Evolutionary conservation across 2,113 vertebrate species (phyloP).

Genomic region (Perca schrenkii): DNA sequence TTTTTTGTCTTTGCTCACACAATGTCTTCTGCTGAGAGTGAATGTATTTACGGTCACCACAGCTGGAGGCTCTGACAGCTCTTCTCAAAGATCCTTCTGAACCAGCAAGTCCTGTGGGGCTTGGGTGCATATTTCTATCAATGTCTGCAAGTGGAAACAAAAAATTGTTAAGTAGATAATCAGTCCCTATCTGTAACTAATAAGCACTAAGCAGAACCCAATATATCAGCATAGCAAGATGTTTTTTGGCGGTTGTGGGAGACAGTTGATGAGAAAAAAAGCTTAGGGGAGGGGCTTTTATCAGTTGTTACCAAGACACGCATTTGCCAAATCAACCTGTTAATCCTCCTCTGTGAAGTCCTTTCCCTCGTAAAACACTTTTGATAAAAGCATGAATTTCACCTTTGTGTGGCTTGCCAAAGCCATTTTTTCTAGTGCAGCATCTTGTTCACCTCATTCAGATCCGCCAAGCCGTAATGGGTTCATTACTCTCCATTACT

Average conservation of each 20-base stretch:
- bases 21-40: constrained; percentile 3
- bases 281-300: background rate
- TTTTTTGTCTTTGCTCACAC: constrained; percentile 10
- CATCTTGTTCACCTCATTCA: no score
- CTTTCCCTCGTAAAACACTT: no score
- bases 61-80: background rate
- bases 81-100: constrained; percentile 37
- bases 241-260: background rate
- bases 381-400: background rate
- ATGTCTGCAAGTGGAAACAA: constrained; percentile 65
- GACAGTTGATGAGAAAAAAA: background rate
- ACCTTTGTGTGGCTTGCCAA: background rate
- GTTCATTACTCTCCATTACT: background rate
- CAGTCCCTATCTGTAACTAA: background rate
- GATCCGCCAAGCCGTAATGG: background rate
- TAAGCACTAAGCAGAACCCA: background rate
- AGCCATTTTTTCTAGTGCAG: no score
- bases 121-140: constrained; percentile 13
- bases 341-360: background rate
- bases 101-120: constrained; percentile 6
- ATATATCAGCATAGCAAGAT: background rate
- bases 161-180: constrained; percentile 28
- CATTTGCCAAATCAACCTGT: constrained; percentile 1
- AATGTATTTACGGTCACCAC: constrained; percentile 32
- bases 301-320: background rate